Evolutionary conservation across 2,797 vertebrate genomes (phyloP).

Genomic region (Phalanger gymnotis): DNA sequence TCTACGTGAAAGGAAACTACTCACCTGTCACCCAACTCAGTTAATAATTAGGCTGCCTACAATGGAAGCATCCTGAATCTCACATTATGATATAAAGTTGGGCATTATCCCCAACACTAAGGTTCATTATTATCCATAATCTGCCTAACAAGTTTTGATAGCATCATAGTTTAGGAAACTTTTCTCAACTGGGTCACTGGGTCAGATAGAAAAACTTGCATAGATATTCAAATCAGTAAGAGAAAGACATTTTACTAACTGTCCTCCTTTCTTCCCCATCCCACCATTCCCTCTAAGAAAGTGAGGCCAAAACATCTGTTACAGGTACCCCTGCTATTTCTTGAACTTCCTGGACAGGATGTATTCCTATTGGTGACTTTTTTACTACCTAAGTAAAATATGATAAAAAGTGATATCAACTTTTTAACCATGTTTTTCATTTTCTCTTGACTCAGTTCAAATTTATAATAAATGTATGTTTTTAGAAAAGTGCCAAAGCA

Average conservation of each 20-base stretch:
- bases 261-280: neutral
- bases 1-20: neutral
- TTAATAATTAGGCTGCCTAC: slow-evolving; percentile 15
- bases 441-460: slow-evolving; percentile 14
- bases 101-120: slow-evolving; percentile 14
- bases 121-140: slow-evolving; percentile 42
- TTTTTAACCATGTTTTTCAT: neutral
- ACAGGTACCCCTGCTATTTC: neutral
- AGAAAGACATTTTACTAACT: slow-evolving; percentile 5
- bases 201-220: slow-evolving; percentile 18
- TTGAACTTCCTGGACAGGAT: slow-evolving; percentile 14
- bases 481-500: neutral
- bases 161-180: slow-evolving; percentile 50
- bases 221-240: neutral
- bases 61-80: neutral
- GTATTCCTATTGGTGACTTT: slow-evolving; percentile 4
- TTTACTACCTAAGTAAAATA: slow-evolving; percentile 7
- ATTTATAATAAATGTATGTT: slow-evolving; percentile 19
- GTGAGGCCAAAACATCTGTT: neutral
- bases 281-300: neutral
- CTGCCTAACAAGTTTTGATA: slow-evolving; percentile 64
- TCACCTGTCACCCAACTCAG: neutral
- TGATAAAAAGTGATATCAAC: neutral
- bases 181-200: slow-evolving; percentile 16
- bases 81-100: neutral